Percentiles rank a stretch among this genome's conserved stretches.
Conservation (phyloP, 2,797 vertebrate species). For the Onychomys torridus region DNA sequence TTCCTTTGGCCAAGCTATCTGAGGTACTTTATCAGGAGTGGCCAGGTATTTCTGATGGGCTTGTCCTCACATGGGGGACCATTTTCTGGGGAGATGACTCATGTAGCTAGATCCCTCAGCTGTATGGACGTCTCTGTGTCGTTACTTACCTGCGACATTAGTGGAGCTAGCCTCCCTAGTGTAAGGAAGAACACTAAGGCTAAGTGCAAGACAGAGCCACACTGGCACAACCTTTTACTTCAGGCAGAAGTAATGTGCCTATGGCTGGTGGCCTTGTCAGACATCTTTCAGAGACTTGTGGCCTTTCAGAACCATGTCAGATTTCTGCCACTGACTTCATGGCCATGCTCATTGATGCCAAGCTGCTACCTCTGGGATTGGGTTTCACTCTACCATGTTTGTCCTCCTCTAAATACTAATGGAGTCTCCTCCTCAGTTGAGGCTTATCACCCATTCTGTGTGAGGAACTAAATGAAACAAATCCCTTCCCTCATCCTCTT, state of each 20-base stretch:
- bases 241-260: not conserved
- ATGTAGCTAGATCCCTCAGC: no score
- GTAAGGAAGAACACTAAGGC: not conserved
- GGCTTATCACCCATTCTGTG: not conserved
- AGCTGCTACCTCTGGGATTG: not conserved
- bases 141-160: not conserved
- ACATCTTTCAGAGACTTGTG: not conserved
- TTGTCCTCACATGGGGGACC: not conserved
- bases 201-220: not conserved
- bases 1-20: not conserved
- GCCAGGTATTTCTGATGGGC: not conserved
- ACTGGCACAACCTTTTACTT: not conserved
- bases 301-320: not conserved
- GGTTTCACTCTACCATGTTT: not conserved
- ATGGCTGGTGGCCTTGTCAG: not conserved
- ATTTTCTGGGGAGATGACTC: not conserved
- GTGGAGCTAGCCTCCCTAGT: not conserved
- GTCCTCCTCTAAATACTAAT: not conserved
- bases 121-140: not conserved
- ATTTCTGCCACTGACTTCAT: not conserved
- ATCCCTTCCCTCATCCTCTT: not conserved
- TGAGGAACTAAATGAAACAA: not conserved
- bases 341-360: not conserved
- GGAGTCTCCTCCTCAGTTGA: not conserved
- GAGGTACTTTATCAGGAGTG: not conserved